Evolutionary conservation across 64 coral and sea anemone genomes (phyloP).

Genomic region (Dendronephthya gigantea): DNA sequence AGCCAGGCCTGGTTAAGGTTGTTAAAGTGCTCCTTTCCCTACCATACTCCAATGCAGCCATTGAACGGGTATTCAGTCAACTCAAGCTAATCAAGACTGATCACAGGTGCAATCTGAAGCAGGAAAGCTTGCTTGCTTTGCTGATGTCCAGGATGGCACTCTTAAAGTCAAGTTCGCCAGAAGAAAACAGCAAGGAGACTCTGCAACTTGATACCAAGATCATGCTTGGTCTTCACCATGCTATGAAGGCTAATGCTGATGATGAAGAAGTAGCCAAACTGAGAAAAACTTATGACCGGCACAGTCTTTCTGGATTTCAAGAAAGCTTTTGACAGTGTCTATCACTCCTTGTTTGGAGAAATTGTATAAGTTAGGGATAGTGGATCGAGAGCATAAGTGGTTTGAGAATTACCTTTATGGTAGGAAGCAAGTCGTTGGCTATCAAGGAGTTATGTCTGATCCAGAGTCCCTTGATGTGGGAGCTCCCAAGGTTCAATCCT

Average conservation of each 20-base stretch:
- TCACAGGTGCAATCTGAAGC: neutral
- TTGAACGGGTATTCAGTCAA: neutral
- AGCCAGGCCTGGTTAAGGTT: neutral
- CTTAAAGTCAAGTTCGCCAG: neutral
- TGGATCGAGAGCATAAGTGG: constrained; percentile 17
- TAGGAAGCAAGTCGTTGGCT: neutral
- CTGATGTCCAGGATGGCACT: neutral
- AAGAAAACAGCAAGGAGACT: neutral
- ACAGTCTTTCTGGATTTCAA: constrained; percentile 15
- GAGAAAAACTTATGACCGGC: constrained; percentile 16
- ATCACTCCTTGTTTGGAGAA: neutral
- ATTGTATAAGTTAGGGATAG: neutral
- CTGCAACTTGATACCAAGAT: neutral
- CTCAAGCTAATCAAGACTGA: constrained; percentile 2
- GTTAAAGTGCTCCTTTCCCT: neutral
- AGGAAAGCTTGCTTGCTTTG: neutral
- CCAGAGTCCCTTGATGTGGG: neutral
- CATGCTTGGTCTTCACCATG: neutral
- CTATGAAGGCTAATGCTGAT: neutral
- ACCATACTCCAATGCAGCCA: neutral
- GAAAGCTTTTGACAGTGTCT: constrained; percentile 30
- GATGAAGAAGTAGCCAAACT: no score
- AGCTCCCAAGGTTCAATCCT: neutral
- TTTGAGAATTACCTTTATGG: constrained; percentile 19
- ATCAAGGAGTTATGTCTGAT: neutral